These are phyloP conservation scores for Otus sunia DNA, from an alignment of 2,113 vertebrate genomes.

Conservation along the genomic window DNA sequence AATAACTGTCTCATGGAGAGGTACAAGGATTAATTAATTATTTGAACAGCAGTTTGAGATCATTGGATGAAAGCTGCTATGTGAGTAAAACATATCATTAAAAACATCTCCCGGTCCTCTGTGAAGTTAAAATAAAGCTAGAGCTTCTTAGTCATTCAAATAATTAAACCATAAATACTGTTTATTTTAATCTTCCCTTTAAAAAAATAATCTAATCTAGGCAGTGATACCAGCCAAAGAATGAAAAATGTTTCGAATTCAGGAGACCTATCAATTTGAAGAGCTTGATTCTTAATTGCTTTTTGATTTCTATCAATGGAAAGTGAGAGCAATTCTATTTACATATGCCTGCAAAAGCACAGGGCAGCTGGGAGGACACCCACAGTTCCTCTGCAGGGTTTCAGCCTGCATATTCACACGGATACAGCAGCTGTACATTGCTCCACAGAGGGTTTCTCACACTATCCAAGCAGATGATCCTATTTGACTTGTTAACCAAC, in stretches of 20 bases:
- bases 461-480: neutral
- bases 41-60: conserved; percentile 57
- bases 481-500: neutral
- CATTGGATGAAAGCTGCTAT: conserved; percentile 54
- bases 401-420: neutral
- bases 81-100: conserved; percentile 53
- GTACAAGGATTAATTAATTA: conserved; percentile 57
- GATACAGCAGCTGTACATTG: neutral
- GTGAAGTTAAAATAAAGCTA: conserved; percentile 64
- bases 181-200: conserved; percentile 50
- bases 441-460: neutral
- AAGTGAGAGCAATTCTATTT: conserved; percentile 29
- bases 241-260: conserved; percentile 38
- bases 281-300: conserved; percentile 47
- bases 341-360: neutral
- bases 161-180: conserved; percentile 64
- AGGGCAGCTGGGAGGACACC: neutral
- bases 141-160: conserved; percentile 62
- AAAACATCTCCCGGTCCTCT: conserved; percentile 48
- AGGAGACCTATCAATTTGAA: conserved; percentile 30
- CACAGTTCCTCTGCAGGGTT: neutral
- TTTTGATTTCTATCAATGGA: conserved; percentile 46
- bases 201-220: conserved; percentile 58
- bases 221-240: conserved; percentile 15
- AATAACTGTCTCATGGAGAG: conserved; percentile 46